A percentile compares a stretch with the other conserved stretches of the same genome.
phyloP scores from a whole-genome alignment of 2,888 invertebrate species.

The Volucella inanis region DNA sequence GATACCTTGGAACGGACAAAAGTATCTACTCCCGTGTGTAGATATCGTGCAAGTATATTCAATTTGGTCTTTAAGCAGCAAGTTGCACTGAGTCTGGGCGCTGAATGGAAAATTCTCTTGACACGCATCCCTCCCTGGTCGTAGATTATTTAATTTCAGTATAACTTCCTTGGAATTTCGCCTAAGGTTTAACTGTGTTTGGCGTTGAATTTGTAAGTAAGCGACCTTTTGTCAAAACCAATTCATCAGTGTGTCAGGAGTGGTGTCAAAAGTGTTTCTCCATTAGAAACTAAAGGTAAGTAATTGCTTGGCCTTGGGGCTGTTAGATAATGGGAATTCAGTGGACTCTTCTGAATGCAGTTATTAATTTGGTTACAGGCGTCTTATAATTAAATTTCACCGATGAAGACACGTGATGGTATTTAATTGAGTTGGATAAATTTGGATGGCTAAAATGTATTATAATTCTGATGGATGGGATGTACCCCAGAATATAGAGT shows the following conservation, averaged over 20 bases:
- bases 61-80: slow-evolving; percentile 24
- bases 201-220: too few species aligned
- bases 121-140: slow-evolving; percentile 59
- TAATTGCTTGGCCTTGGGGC: slow-evolving; percentile 61
- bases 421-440: slow-evolving; percentile 61
- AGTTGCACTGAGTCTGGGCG: neutral
- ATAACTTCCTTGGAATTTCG: slow-evolving; percentile 56
- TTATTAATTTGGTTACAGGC: slow-evolving; percentile 58
- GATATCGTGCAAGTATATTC: slow-evolving; percentile 38
- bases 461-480: neutral
- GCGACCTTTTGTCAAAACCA: slow-evolving; percentile 56
- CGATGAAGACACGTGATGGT: slow-evolving; percentile 51
- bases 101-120: slow-evolving; percentile 24
- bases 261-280: slow-evolving; percentile 60
- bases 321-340: slow-evolving; percentile 47
- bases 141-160: slow-evolving; percentile 62
- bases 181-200: slow-evolving; percentile 15
- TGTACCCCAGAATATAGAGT: slow-evolving; percentile 40
- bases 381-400: slow-evolving; percentile 68
- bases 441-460: neutral
- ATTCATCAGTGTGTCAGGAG: slow-evolving; percentile 51
- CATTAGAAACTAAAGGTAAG: slow-evolving; percentile 69
- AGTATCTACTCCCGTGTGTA: neutral
- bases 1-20: neutral
- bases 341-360: slow-evolving; percentile 9